These are phyloP conservation scores for Nansenia antarctica DNA, from an alignment of 2,113 vertebrate genomes.

Conservation along the genomic window DNA sequence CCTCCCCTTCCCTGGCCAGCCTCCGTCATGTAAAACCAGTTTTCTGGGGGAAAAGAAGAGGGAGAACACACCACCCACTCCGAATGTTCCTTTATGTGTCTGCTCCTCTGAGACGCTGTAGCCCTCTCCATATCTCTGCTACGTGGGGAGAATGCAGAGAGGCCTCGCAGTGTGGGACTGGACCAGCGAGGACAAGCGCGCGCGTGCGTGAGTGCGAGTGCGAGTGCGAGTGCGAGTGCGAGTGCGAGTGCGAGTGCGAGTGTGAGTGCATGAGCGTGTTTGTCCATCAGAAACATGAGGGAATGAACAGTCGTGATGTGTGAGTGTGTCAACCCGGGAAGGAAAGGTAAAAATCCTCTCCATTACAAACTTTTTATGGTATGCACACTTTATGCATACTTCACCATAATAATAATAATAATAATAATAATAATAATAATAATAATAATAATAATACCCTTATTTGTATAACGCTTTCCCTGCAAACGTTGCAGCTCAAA, in stretches of 20 bases:
- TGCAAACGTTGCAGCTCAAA: too few relatives aligned
- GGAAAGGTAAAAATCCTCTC: too few relatives aligned
- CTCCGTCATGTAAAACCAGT: constrained; percentile 27
- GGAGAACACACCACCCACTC: constrained; percentile 46
- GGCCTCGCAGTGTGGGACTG: constrained; percentile 39
- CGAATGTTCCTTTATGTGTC: constrained; percentile 58
- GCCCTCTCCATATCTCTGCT: constrained; percentile 51
- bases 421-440: too few relatives aligned
- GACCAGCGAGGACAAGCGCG: too few relatives aligned
- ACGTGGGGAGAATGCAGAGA: constrained; percentile 56
- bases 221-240: constrained; percentile 10
- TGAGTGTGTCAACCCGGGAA: too few relatives aligned
- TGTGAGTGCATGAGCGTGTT: constrained; percentile 23
- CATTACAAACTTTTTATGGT: too few relatives aligned
- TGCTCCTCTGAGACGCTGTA: constrained; percentile 53
- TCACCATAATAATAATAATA: too few relatives aligned
- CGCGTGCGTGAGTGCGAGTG: constrained; percentile 14
- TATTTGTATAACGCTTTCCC: too few relatives aligned
- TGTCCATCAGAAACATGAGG: too few relatives aligned
- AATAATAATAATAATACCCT: too few relatives aligned
- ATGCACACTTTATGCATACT: too few relatives aligned
- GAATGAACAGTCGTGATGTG: too few relatives aligned
- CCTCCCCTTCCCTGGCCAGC: constrained; percentile 15
- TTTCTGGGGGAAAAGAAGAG: constrained; percentile 35
- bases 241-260: constrained; percentile 14